Evolutionary conservation across 2,113 vertebrate species (phyloP).

Genomic region (Rhombomys opimus): DNA sequence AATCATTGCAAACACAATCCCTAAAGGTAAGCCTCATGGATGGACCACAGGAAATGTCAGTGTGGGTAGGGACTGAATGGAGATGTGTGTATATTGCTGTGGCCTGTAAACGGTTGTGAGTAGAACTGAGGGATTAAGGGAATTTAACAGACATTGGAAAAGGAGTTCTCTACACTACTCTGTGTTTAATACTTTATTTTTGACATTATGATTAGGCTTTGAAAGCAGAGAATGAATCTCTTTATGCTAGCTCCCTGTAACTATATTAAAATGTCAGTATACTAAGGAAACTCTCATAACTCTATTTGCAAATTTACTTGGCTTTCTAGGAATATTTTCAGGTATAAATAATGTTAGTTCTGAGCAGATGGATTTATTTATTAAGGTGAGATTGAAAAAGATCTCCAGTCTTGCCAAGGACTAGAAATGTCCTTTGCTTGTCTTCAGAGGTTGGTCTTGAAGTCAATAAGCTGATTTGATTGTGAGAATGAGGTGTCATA

Average conservation of each 20-base stretch:
- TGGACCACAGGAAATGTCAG: too few relatives aligned
- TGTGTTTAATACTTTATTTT: background rate
- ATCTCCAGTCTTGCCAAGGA: background rate
- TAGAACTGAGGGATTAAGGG: background rate
- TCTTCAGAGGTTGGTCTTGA: conserved; percentile 46
- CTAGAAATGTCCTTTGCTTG: background rate
- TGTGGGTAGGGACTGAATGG: background rate
- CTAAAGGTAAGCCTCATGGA: background rate
- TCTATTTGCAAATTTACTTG: conserved; percentile 17
- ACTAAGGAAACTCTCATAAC: background rate
- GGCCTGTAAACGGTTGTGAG: background rate
- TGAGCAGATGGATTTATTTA: background rate
- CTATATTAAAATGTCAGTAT: conserved; percentile 1
- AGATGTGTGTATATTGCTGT: background rate
- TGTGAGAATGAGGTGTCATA: conserved; percentile 24
- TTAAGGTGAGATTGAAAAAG: background rate
- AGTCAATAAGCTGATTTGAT: conserved; percentile 5
- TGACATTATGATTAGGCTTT: background rate
- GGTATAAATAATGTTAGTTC: conserved; percentile 10
- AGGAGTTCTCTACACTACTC: background rate
- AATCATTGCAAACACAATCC: background rate
- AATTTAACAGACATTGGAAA: background rate
- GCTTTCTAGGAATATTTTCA: conserved; percentile 1
- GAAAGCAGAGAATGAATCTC: background rate
- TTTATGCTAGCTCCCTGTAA: background rate